These are phyloP conservation scores for Caenorhabditis doughertyi DNA, from an alignment of 2,888 invertebrate genomes.

Conservation along the genomic window DNA sequence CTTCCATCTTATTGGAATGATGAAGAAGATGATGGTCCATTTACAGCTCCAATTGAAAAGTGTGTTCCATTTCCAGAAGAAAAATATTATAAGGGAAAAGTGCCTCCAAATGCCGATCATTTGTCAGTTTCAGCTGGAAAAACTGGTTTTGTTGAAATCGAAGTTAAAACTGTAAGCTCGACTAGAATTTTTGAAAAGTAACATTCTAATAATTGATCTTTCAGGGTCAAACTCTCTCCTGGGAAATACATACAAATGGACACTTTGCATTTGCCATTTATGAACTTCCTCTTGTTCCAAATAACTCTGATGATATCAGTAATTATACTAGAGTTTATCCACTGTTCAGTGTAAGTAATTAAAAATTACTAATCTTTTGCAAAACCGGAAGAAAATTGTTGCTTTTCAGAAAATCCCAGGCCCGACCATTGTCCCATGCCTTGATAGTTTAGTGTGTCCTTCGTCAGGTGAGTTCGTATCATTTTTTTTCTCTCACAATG, in stretches of 20 bases:
- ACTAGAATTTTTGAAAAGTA: not conserved
- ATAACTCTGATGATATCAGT: slow-evolving; percentile 63
- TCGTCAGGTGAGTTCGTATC: slow-evolving; percentile 24
- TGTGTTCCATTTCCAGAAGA: slow-evolving; percentile 75
- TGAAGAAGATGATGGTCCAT: slow-evolving; percentile 73
- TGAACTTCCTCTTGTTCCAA: slow-evolving; percentile 64
- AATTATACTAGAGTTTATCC: slow-evolving; percentile 77
- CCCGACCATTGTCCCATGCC: slow-evolving; percentile 78
- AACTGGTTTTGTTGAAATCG: slow-evolving; percentile 71
- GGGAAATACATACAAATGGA: slow-evolving; percentile 79
- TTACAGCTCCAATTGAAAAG: slow-evolving; percentile 74
- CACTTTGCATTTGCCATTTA: slow-evolving; percentile 81
- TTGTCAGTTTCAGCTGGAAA: slow-evolving; percentile 77
- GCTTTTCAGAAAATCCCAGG: slow-evolving; percentile 81
- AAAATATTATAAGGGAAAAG: slow-evolving; percentile 73
- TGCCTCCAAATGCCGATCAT: slow-evolving; percentile 61
- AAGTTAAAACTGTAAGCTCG: slow-evolving; percentile 71
- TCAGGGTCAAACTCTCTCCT: slow-evolving; percentile 74
- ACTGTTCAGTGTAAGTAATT: slow-evolving; percentile 78
- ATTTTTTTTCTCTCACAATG: not conserved
- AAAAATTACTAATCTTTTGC: not conserved
- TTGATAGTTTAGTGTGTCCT: slow-evolving; percentile 63
- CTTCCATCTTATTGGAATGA: slow-evolving; percentile 81
- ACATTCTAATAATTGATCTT: not conserved
- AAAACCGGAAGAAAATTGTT: too few species aligned